These are phyloP conservation scores for Ditula angustiorana DNA, from an alignment of 2,888 invertebrate species.

Conservation along the genomic window DNA sequence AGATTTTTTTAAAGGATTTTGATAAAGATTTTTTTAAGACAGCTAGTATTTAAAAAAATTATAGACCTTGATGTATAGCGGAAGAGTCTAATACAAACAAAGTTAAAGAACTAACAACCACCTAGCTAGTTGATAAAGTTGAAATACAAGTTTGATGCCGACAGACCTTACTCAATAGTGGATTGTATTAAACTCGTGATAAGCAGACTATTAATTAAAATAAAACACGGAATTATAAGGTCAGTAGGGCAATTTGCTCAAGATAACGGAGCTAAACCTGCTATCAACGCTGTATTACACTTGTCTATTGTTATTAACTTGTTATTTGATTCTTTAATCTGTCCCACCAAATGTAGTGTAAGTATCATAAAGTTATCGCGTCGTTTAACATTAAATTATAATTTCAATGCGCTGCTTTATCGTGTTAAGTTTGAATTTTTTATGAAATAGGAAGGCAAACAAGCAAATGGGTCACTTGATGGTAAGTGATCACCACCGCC, in stretches of 20 bases:
- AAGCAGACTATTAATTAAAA: constrained; percentile 3
- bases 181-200: constrained; percentile 8
- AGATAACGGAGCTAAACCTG: constrained; percentile 5
- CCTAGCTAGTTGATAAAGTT: not conserved
- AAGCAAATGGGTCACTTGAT: no score
- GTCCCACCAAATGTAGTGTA: no score
- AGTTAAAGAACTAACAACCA: not conserved
- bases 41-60: no score
- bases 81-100: not conserved
- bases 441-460: no score
- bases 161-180: constrained; percentile 15
- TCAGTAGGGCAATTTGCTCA: constrained; percentile 7
- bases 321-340: no score
- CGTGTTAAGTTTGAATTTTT: no score
- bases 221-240: constrained; percentile 10
- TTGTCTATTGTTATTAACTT: not conserved
- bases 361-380: no score
- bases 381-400: no score
- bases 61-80: not conserved
- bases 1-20: no score
- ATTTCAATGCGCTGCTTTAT: no score
- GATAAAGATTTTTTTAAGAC: no score
- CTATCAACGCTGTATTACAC: not conserved
- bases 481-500: no score
- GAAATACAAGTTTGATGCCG: constrained; percentile 1